These are phyloP conservation scores for Yoshiicerus persimilis DNA, from an alignment of 1,140 invertebrate species.

Conservation along the genomic window DNA sequence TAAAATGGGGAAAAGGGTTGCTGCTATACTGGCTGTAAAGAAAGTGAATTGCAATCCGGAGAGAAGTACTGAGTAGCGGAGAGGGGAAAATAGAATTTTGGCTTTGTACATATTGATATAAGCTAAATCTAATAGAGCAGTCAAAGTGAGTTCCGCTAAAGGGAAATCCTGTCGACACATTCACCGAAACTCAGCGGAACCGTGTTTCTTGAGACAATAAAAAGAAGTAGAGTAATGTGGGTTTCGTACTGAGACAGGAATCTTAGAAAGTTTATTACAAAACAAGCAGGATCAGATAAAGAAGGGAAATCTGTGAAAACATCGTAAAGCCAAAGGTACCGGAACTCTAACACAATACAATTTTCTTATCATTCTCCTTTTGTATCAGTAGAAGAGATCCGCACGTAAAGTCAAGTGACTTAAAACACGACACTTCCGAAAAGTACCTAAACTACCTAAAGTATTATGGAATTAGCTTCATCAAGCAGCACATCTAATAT, in stretches of 20 bases:
- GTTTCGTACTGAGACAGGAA: not conserved
- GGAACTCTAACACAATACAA: not conserved
- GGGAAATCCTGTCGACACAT: not conserved
- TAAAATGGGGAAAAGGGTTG: not conserved
- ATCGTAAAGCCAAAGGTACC: not conserved
- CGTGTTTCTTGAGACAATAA: not conserved
- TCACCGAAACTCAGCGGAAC: not conserved
- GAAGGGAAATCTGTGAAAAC: not conserved
- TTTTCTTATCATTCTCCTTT: not conserved
- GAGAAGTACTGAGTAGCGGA: not conserved
- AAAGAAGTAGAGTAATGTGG: not conserved
- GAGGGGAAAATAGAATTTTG: not conserved
- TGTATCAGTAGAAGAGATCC: not conserved
- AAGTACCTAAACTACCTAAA: no score
- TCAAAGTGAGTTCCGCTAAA: not conserved
- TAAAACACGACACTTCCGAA: no score
- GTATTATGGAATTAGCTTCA: no score
- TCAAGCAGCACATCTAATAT: no score
- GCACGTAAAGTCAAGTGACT: not conserved
- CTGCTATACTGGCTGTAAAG: not conserved
- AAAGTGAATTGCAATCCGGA: not conserved
- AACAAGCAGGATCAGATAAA: not conserved
- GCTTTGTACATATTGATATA: not conserved
- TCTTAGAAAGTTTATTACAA: not conserved
- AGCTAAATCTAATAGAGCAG: not conserved